These are phyloP conservation scores for Sibirionetta formosa DNA, from an alignment of 2,797 vertebrate genomes.

Conservation along the genomic window DNA sequence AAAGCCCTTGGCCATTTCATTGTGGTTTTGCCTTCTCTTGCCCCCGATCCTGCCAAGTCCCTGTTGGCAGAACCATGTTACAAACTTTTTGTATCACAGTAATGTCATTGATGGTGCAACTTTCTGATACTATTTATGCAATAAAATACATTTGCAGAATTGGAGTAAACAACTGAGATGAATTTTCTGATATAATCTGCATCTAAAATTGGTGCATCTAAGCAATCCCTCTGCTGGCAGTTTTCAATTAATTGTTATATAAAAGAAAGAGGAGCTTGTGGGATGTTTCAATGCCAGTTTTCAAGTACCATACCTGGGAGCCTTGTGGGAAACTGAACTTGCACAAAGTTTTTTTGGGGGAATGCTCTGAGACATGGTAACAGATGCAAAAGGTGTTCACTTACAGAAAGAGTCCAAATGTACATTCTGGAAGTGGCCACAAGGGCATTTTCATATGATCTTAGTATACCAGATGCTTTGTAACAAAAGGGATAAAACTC, in stretches of 20 bases:
- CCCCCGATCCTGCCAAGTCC: background rate
- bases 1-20: background rate
- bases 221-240: background rate
- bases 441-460: background rate
- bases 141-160: background rate
- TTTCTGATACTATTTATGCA: background rate
- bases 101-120: background rate
- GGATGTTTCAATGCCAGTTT: background rate
- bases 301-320: background rate
- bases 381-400: accelerated
- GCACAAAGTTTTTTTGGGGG: background rate
- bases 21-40: background rate
- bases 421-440: background rate
- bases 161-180: background rate
- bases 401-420: background rate
- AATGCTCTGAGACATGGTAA: background rate
- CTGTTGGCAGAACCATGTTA: background rate
- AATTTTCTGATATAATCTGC: background rate
- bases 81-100: background rate
- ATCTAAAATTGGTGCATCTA: background rate
- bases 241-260: background rate
- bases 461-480: background rate
- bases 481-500: background rate
- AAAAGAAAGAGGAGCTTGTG: background rate
- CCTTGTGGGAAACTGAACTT: background rate